A percentile compares a stretch with the other conserved stretches of the same genome.
Conservation (phyloP, 64 coral and sea anemone species). For the Platygyra sinensis region DNA sequence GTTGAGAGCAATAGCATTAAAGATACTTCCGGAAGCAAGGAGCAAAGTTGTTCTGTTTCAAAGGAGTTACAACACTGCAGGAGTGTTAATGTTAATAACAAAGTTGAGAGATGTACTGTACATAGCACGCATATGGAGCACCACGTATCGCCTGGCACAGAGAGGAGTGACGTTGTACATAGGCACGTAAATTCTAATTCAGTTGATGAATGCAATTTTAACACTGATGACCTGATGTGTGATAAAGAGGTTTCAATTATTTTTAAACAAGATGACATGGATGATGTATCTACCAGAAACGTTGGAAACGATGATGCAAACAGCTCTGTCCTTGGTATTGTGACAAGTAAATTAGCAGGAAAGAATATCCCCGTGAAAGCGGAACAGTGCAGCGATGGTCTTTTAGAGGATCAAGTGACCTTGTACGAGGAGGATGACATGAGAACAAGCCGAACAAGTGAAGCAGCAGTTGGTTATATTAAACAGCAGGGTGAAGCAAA, state of each 20-base stretch:
- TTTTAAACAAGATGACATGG: not conserved
- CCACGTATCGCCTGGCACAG: not conserved
- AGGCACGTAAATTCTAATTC: not conserved
- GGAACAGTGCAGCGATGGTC: not conserved
- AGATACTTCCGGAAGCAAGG: not conserved
- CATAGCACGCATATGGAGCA: not conserved
- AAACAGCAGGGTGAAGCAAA: not conserved
- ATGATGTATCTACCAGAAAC: not conserved
- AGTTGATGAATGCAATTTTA: not conserved
- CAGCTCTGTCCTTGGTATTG: not conserved
- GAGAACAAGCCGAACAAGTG: not conserved
- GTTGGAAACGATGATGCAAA: not conserved
- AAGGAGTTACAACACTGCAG: not conserved
- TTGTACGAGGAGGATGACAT: not conserved
- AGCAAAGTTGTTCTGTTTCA: not conserved
- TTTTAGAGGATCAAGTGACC: not conserved
- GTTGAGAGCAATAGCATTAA: not conserved
- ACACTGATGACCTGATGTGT: not conserved
- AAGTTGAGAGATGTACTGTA: constrained; percentile 15
- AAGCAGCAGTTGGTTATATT: not conserved
- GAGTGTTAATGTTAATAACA: not conserved
- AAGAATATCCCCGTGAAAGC: not conserved
- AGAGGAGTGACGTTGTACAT: not conserved
- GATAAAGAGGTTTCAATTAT: constrained; percentile 29
- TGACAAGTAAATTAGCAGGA: not conserved